Base-by-base conservation (phyloP, 1,140 invertebrate genomes). In the Trichonephila inaurata region DNA sequence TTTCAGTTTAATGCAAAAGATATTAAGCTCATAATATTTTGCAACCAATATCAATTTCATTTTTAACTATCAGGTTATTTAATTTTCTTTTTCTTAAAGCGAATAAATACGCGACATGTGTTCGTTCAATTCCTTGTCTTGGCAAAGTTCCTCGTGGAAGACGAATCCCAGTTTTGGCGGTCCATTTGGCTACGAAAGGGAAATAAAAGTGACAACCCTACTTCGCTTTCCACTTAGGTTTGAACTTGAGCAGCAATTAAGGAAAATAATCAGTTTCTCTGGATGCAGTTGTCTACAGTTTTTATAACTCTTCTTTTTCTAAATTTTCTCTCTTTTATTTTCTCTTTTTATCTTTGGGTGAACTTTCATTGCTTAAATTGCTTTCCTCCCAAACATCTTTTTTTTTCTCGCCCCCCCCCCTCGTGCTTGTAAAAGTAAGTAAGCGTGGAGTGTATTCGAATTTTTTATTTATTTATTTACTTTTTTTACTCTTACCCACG, bases 301-400 rank as follows among this genome's bases (percentile, higher is more conserved):
- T 92, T 92, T 92, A 92, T 92, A 92, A 86, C 91, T 83, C 40
- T 92, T 92, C 91, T 92, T 92, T 92, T 86, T 60, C 18, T 61
- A 91, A 91, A 83, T 91, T 91, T 61, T 64, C 81, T 51, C 89
- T 77, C 33, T 72, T 72, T 72, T 58, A 61, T 28, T 89, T 72
- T 72, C 62, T 89, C 72, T 60, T 28, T n/a, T 51, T 33, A 4
- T n/a, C 14, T 28, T 21, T 77, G 89, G 51, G 85, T 88, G 69
- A 89, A 93, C 85, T 93, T 93, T 93, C 92, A 93, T 93, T 93
- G 83, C 86, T 93, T 93, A 93, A 82, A 93, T 93, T 93, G 92
- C 51, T 93, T 93, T 87, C 77, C 7, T 85, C n/a, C 90, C 33
- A 40, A 88, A 64, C 18, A 58, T 64, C 12, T 60, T 85, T 85